Base-by-base conservation (phyloP, 2,797 vertebrate genomes). In the Cyprinodon diabolis region DNA sequence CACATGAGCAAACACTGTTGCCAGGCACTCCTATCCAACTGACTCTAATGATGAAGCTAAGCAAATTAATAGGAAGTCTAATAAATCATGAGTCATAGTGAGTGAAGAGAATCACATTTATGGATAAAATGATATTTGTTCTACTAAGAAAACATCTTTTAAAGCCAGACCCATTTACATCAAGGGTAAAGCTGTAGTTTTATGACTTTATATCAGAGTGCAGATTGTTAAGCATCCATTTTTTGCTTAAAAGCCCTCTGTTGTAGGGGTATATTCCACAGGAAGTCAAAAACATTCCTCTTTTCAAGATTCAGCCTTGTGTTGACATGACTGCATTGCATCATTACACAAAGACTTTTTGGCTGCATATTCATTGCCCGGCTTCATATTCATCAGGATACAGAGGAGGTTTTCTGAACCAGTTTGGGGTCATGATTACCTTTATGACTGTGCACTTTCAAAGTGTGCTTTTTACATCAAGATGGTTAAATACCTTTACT, bases 1-100 rank as follows among this genome's bases (percentile, higher is more conserved):
- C 14, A 0, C 21, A 51, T 72, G 66, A 70, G 63, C 66, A 86
- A 82, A 81, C 13, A 52, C 19, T 13, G 40, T 21, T 48, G 55
- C 15, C 71, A 76, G 79, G 25, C 78, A 89, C 87, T 57, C 87
- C 87, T 77, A 15, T 74, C 14, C 43, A 19, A 8, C 9, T 30
- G 21, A 51, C 45, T 43, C 47, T 21, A 47, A 52, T 4, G n/a
- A 12, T 56, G 62, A 30, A 83, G 74, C 54, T 73, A 40, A 15
- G 40, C 43, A 69, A 72, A 80, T 79, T 71, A 48, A 82, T 47
- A 56, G 1, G 68, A 68, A 60, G 76, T 30, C 9, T 52, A 21
- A 10, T 65, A 66, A 48, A 71, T 2, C 0, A 0, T 75, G 79
- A 89, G 68, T 89, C 87, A 90, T 19, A 35, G 48, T 17, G 62